Conservation (phyloP, 1,140 invertebrate genomes). For the Chelonus insularis region DNA sequence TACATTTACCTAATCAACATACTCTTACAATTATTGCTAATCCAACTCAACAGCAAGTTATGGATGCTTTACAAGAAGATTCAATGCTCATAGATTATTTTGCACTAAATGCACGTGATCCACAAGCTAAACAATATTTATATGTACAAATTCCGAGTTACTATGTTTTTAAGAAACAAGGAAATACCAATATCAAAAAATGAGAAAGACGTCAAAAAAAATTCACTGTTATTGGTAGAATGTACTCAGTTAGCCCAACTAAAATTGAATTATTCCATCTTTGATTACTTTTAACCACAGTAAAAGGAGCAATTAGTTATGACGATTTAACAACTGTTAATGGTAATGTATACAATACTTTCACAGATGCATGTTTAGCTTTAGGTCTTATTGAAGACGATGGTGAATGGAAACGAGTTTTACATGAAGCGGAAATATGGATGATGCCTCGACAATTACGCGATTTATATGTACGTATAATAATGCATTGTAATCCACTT, state of each 20-base stretch:
- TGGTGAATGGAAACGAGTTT: constrained; percentile 17
- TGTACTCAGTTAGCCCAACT: constrained; percentile 22
- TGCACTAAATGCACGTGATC: not conserved
- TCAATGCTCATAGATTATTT: not conserved
- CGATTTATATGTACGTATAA: constrained; percentile 7
- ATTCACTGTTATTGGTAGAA: constrained; percentile 25
- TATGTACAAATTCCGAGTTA: not conserved
- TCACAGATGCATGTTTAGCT: constrained; percentile 13
- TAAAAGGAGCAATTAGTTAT: constrained; percentile 20
- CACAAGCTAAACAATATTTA: not conserved
- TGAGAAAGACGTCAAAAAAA: constrained; percentile 1
- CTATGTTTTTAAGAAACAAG: not conserved
- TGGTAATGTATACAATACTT: constrained; percentile 17
- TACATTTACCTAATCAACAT: constrained; percentile 7
- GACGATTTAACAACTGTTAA: constrained; percentile 22
- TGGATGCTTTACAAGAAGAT: not conserved
- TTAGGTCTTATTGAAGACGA: constrained; percentile 29
- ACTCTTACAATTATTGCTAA: not conserved
- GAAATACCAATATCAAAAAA: not conserved
- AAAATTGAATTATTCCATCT: constrained; percentile 29
- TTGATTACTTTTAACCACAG: constrained; percentile 11
- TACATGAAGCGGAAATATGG: constrained; percentile 8
- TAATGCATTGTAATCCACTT: not conserved
- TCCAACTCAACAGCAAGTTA: not conserved
- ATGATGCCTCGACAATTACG: constrained; percentile 13